phyloP scores from a whole-genome alignment of 2,797 vertebrate genomes.

The Phrynocephalus forsythii region DNA sequence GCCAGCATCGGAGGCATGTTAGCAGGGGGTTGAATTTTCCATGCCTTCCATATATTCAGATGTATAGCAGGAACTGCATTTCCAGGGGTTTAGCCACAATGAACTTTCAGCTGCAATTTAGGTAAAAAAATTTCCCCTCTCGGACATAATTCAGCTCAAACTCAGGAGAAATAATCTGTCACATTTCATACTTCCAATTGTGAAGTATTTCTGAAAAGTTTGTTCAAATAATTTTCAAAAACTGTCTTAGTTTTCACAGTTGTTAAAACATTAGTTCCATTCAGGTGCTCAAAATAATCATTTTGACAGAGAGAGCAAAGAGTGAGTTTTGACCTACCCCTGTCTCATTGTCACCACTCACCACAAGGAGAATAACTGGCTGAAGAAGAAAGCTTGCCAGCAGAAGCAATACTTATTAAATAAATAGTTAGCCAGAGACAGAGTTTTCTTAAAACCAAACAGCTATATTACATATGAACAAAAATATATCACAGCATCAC shows the following conservation, averaged over 20 bases:
- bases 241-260: neutral
- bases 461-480: too few relatives aligned
- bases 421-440: too few relatives aligned
- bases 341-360: too few relatives aligned
- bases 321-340: too few relatives aligned
- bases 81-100: accelerated
- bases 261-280: neutral
- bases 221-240: conserved; percentile 16
- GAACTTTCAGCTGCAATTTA: conserved; percentile 30
- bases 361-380: too few relatives aligned
- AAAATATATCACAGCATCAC: too few relatives aligned
- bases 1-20: conserved; percentile 18
- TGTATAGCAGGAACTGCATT: accelerated
- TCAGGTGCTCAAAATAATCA: too few relatives aligned
- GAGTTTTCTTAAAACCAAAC: too few relatives aligned
- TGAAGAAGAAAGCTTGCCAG: too few relatives aligned
- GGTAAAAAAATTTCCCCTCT: conserved; percentile 14
- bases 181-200: conserved; percentile 14
- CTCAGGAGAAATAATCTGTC: conserved; percentile 22
- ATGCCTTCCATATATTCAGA: neutral
- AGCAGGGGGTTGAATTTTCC: conserved; percentile 17
- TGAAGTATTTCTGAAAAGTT: neutral
- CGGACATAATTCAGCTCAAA: neutral
- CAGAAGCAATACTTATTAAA: too few relatives aligned
- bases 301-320: too few relatives aligned